These are phyloP conservation scores for Vulpes ferrilata DNA, from an alignment of 2,113 vertebrate genomes.

Conservation along the genomic window DNA sequence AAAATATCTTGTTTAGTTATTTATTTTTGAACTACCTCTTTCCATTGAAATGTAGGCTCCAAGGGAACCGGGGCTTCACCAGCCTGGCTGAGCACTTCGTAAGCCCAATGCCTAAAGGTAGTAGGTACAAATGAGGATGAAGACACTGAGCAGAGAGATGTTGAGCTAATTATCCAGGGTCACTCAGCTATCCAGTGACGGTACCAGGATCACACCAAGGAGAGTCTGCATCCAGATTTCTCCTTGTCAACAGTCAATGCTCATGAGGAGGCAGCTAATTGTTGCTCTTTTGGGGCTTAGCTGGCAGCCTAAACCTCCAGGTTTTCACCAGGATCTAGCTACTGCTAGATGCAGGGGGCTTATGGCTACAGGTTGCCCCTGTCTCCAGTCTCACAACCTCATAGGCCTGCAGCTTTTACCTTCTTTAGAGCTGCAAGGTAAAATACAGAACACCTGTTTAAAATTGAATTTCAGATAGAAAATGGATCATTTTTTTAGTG, in stretches of 20 bases:
- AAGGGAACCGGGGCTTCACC: not conserved
- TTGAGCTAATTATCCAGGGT: not conserved
- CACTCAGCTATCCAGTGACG: not conserved
- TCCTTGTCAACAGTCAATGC: not conserved
- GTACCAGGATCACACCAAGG: not conserved
- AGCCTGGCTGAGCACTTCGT: not conserved
- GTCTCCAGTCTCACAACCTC: not conserved
- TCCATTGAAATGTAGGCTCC: not conserved
- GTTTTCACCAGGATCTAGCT: not conserved
- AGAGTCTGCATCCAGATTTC: not conserved
- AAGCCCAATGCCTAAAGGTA: not conserved
- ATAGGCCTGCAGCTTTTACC: fast-evolving
- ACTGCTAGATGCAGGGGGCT: not conserved
- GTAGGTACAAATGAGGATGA: not conserved
- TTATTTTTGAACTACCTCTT: not conserved
- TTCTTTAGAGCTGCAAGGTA: not conserved
- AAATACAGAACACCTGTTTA: not conserved
- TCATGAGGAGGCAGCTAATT: not conserved
- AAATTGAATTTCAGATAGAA: not conserved
- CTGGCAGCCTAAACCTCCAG: not conserved
- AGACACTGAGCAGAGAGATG: not conserved
- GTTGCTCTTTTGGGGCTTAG: not conserved
- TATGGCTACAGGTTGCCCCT: no score
- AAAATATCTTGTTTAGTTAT: not conserved
- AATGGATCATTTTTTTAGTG: not conserved